Evolutionary conservation across 2,113 vertebrate species (phyloP), one percentile per base, ranked within the genome.

Genomic region (Atherinomorus stipes): DNA sequence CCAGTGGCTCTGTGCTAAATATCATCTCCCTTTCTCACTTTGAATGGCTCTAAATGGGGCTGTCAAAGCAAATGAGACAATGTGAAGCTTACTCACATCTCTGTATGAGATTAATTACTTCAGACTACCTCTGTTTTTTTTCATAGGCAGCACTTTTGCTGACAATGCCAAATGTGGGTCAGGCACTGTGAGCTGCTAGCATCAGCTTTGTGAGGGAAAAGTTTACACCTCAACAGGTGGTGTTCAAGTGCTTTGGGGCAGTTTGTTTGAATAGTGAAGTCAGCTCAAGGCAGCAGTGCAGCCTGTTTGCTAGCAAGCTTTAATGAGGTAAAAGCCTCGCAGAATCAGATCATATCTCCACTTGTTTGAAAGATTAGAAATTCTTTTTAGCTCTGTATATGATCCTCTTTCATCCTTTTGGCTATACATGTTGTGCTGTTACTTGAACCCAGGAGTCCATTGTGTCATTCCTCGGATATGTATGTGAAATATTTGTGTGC

Each of bases 1-100:
- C 91, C 88, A 73, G 70, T 12, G 89, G 90, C 66, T 4, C 87
- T 90, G 88, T 88, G 86, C 90, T 90, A 78, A 90, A 90, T 90
- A 76, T 76, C 34, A 3, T 31, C 60, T 38, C n/a, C 25, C 56
- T 12, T 61, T 65, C 64, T 80, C 71, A 61, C 74, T 83, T 64
- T 74, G 83, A 83, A 60, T 56, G 49, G 71, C 70, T 66, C 73
- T 73, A 83, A 85, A 86, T 54, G 68, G 44, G 73, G 50, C 82
- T 69, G 64, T 85, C 81, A 58, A 66, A 83, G 80, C 76, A 71
- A 74, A 54, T 16, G 61, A 85, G 65, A 85, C 79, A 50, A 57
- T 69, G 72, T 53, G 84, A 76, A 65, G 76, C 80, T 74, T 85
- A 73, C 68, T 90, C 76, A 77, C 89, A 83, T 85, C 59, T 71